Base-by-base conservation (phyloP, 2,888 invertebrate species). In the Folsomia candida region DNA sequence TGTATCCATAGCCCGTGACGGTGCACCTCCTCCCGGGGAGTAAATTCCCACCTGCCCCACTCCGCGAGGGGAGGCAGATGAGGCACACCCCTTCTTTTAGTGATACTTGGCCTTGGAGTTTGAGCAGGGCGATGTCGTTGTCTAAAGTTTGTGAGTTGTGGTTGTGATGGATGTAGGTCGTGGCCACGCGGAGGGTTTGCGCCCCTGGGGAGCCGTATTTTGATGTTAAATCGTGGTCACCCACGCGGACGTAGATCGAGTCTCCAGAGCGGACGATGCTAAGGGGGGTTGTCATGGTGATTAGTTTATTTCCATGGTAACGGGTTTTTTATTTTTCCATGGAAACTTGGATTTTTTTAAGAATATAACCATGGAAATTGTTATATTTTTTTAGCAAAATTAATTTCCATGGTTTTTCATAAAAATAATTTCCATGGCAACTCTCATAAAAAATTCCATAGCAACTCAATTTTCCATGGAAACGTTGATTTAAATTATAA, bases 91-190 rank as follows among this genome's bases (percentile, higher is more conserved):
- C 94, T 83, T 93, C 93, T 77, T 91, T 89, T 2, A 94, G 86
- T 82, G 93, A 93, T 0, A 92, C 93, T 83, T 93, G 93, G 0
- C 93, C 93, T 75, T 92, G 91, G 25, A 96, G 86, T 83, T 94
- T 94, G 14, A 97, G 86, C 73, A 97, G 83, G 1, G 97, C 97
- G 75, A 97, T 94, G 81, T 97, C 96, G 81, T 97, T 95, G 83
- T 94, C 95, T 77, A 95, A 84, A 1, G 95, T 95, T 84, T 94
- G 94, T 79, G 93, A 93, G 84, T 95, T 95, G 85, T 95, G 95
- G 85, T 95, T 95, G 84, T 95, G 95, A 82, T 95, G 95, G 74
- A 95, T 95, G 83, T 95, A 95, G 0, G 94, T 94, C 67, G 95
- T 95, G 67, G 93, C 93, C 1, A 95, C 94, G 20, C 93, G 86